Evolutionary conservation across 2,888 invertebrate species (phyloP).

Genomic region (Phyto melanocephala): DNA sequence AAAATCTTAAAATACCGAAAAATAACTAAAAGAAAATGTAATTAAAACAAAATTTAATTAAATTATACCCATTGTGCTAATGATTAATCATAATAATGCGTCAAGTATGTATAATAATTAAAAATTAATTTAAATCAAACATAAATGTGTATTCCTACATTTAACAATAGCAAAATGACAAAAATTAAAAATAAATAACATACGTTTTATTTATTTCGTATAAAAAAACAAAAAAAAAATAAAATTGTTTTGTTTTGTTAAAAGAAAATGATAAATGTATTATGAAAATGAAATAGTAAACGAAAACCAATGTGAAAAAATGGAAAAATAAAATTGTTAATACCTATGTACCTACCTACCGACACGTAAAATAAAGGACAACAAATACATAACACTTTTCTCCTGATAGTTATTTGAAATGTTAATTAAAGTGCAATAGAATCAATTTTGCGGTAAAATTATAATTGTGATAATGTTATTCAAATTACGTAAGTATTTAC

Average conservation of each 20-base stretch:
- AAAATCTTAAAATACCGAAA: not conserved
- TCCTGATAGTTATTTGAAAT: too few relatives aligned
- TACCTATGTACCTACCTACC: too few relatives aligned
- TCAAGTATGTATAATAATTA: not conserved
- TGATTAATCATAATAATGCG: not conserved
- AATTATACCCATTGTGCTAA: not conserved
- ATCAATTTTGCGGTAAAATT: too few relatives aligned
- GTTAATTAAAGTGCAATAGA: too few relatives aligned
- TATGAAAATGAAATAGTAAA: not conserved
- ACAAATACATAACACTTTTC: too few relatives aligned
- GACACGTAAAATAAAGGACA: too few relatives aligned
- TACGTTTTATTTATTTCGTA: too few relatives aligned
- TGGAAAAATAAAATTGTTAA: too few relatives aligned
- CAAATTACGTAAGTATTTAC: too few relatives aligned
- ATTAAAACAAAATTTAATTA: not conserved
- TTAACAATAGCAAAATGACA: slow-evolving; percentile 8
- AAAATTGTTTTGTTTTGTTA: not conserved
- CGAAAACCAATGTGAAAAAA: not conserved
- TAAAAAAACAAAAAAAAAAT: not conserved
- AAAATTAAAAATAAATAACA: not conserved
- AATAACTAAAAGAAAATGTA: too few relatives aligned
- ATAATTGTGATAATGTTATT: too few relatives aligned
- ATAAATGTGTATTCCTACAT: not conserved
- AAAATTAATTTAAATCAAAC: not conserved
- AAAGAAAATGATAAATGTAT: not conserved